Evolutionary conservation across 2,797 vertebrate species (phyloP).

Genomic region (Rhynchonycteris naso): DNA sequence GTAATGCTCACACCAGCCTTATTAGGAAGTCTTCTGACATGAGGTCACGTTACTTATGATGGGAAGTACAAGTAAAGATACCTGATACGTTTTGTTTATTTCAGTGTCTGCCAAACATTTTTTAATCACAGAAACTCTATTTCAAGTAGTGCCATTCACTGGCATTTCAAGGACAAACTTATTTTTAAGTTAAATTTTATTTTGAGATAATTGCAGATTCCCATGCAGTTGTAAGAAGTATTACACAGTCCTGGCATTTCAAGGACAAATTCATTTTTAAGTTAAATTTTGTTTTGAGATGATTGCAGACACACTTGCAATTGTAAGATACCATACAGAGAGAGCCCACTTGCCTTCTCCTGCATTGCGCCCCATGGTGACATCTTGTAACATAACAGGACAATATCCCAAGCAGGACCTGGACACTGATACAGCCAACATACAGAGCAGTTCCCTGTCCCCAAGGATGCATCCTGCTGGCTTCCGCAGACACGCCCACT

Average conservation of each 20-base stretch:
- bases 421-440: accelerated
- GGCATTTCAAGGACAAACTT: slow-evolving; percentile 44
- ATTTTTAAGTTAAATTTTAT: slow-evolving; percentile 44
- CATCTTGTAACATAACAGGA: background rate
- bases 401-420: background rate
- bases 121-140: slow-evolving; percentile 19
- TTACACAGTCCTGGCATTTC: background rate
- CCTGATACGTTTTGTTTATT: background rate
- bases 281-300: slow-evolving; percentile 26
- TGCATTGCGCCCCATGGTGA: background rate
- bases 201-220: background rate
- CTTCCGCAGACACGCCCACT: accelerated
- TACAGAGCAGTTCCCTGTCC: background rate
- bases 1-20: background rate
- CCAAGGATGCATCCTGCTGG: too few species aligned
- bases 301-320: background rate
- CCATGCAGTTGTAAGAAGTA: background rate
- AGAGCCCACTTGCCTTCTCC: background rate
- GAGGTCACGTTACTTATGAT: background rate
- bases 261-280: slow-evolving; percentile 36
- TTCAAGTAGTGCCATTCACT: background rate
- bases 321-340: background rate
- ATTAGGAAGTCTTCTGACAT: background rate
- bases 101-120: background rate
- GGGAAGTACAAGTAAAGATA: background rate